A percentile compares a stretch with the other conserved stretches of the same genome.
These are phyloP conservation scores for Pseudomyrmex cubaensis DNA, from an alignment of 1,140 invertebrate genomes.

Conservation along the genomic window DNA sequence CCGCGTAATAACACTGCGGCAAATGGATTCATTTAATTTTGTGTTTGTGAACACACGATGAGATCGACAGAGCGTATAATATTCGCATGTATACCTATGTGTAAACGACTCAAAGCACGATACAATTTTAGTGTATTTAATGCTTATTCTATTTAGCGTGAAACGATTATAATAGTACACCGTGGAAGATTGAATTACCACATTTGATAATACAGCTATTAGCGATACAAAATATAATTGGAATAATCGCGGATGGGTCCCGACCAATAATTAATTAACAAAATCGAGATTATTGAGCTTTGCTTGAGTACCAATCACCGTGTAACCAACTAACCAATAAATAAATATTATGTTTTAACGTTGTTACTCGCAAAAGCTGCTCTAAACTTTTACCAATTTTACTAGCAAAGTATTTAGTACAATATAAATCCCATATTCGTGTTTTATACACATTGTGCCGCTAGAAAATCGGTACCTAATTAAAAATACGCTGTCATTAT, in stretches of 20 bases:
- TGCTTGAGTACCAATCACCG: background rate
- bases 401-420: background rate
- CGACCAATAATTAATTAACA: slow-evolving; percentile 23
- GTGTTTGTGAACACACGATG: slow-evolving; percentile 8
- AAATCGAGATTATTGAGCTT: slow-evolving; percentile 5
- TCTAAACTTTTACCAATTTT: background rate
- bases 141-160: background rate
- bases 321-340: background rate
- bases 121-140: slow-evolving; percentile 25
- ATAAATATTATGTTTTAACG: background rate
- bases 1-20: slow-evolving; percentile 31
- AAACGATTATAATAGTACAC: slow-evolving; percentile 7
- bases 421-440: background rate
- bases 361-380: background rate
- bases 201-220: slow-evolving; percentile 33
- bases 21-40: slow-evolving; percentile 35
- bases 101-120: slow-evolving; percentile 24
- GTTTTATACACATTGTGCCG: background rate
- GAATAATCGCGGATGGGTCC: background rate
- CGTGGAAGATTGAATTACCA: slow-evolving; percentile 22
- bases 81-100: background rate
- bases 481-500: background rate
- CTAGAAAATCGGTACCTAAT: background rate
- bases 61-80: background rate
- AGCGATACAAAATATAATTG: slow-evolving; percentile 23